These are phyloP conservation scores for Xiphydria camelus DNA, from an alignment of 2,888 invertebrate species.

Conservation along the genomic window DNA sequence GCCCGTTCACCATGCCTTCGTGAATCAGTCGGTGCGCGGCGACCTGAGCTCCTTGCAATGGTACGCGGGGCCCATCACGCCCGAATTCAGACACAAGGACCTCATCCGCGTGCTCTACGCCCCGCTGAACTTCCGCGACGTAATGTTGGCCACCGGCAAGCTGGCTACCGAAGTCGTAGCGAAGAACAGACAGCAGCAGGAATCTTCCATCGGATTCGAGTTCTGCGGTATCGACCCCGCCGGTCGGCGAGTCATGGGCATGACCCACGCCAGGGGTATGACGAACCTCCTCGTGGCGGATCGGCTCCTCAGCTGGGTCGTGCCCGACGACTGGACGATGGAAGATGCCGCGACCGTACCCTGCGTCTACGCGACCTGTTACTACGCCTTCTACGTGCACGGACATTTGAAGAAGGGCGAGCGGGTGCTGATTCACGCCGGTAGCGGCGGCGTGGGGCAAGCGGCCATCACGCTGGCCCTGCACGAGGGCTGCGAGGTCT, in stretches of 20 bases:
- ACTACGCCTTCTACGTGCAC: slow-evolving; percentile 64
- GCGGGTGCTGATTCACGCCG: slow-evolving; percentile 54
- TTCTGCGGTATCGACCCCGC: slow-evolving; percentile 64
- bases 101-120: slow-evolving; percentile 70
- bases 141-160: slow-evolving; percentile 93
- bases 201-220: slow-evolving; percentile 72
- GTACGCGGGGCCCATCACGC: slow-evolving; percentile 70
- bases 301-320: slow-evolving; percentile 59
- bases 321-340: slow-evolving; percentile 65
- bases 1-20: slow-evolving; percentile 70
- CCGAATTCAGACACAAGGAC: slow-evolving; percentile 23
- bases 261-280: slow-evolving; percentile 56
- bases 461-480: slow-evolving; percentile 69
- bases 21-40: slow-evolving; percentile 77
- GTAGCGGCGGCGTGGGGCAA: slow-evolving; percentile 68
- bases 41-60: slow-evolving; percentile 86
- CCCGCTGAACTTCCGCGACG: slow-evolving; percentile 89
- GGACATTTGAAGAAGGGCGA: slow-evolving; percentile 61
- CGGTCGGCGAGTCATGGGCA: slow-evolving; percentile 59
- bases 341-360: slow-evolving; percentile 71
- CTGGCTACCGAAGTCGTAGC: slow-evolving; percentile 82
- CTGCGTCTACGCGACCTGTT: slow-evolving; percentile 65
- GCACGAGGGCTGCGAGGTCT: slow-evolving; percentile 63
- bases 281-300: slow-evolving; percentile 61
- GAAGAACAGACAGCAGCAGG: slow-evolving; percentile 66